Conservation (phyloP, 2,888 invertebrate species). For the Eupithecia subfuscata region DNA sequence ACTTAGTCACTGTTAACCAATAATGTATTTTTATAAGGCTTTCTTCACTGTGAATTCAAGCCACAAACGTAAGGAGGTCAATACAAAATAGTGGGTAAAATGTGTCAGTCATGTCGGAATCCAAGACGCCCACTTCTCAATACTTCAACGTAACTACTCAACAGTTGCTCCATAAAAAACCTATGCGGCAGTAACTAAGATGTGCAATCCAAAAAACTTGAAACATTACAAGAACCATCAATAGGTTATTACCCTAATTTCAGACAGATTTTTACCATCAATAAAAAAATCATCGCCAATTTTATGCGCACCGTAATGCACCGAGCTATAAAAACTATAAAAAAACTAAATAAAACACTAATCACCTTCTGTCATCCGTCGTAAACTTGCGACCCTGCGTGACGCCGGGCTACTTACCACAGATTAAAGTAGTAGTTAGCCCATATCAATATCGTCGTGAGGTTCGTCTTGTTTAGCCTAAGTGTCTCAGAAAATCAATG, state of each 20-base stretch:
- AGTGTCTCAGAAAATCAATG: too few relatives aligned
- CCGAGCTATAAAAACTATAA: conserved; percentile 33
- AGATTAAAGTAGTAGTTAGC: neutral
- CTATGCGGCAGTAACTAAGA: neutral
- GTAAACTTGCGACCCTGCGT: conserved; percentile 23
- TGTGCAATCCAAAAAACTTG: neutral
- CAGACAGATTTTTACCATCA: conserved; percentile 17
- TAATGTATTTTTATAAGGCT: too few relatives aligned
- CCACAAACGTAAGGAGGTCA: too few relatives aligned
- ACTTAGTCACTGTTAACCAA: too few relatives aligned
- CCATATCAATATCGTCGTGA: too few relatives aligned
- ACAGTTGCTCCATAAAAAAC: conserved; percentile 3
- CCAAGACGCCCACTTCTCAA: neutral
- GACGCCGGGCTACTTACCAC: neutral
- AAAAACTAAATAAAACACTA: conserved; percentile 36
- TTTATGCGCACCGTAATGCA: conserved; percentile 30
- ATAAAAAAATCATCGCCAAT: conserved; percentile 18
- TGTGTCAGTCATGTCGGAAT: too few relatives aligned
- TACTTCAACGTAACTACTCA: neutral
- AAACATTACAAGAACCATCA: conserved; percentile 4
- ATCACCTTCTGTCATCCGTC: conserved; percentile 33
- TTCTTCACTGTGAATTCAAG: too few relatives aligned
- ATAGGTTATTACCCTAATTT: neutral
- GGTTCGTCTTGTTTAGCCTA: too few relatives aligned
- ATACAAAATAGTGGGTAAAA: too few relatives aligned